These are phyloP conservation scores for Sarcophilus harrisii DNA, from an alignment of 2,797 vertebrate genomes.

Conservation along the genomic window DNA sequence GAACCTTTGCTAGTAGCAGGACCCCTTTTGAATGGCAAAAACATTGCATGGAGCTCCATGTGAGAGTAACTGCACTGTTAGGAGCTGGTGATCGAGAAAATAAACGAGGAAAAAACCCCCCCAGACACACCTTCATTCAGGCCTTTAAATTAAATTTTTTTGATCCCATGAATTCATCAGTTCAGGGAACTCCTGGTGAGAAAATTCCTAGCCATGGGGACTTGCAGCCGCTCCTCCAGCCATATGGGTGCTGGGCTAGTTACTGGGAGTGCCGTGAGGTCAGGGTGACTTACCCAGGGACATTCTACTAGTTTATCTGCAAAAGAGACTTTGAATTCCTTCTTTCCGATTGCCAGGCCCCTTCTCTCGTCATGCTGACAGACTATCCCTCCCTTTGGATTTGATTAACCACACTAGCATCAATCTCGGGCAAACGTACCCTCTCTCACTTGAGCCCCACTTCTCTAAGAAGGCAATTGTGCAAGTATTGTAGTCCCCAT, in stretches of 20 bases:
- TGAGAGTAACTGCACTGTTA: neutral
- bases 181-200: neutral
- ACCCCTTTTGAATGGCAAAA: neutral
- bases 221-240: neutral
- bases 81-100: neutral
- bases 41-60: neutral
- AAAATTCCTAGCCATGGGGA: neutral
- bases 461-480: neutral
- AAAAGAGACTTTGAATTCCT: neutral
- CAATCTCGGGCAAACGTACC: neutral
- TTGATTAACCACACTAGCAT: neutral
- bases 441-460: neutral
- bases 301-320: neutral
- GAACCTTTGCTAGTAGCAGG: neutral
- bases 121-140: neutral
- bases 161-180: neutral
- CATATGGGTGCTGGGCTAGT: neutral
- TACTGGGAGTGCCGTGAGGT: neutral
- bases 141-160: neutral
- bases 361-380: neutral
- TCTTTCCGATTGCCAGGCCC: neutral
- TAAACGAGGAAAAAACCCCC: neutral
- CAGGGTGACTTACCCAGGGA: neutral
- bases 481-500: neutral
- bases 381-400: neutral